phyloP scores from a whole-genome alignment of 2,888 invertebrate species.

The Neelides folsomi region DNA sequence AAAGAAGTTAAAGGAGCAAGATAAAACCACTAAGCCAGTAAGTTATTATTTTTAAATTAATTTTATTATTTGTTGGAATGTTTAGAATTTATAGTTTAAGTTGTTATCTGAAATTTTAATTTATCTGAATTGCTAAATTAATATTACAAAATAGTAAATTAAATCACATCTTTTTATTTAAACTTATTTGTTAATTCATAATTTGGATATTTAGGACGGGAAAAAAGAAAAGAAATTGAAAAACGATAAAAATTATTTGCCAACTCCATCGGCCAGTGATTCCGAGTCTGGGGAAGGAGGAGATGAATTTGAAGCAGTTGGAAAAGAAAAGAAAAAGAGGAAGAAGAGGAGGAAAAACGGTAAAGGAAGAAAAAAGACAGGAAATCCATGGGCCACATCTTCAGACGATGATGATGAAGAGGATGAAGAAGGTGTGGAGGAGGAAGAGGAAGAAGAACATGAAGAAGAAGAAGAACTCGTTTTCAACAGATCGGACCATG shows the following conservation, averaged over 20 bases:
- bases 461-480: conserved; percentile 40
- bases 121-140: no score
- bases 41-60: conserved; percentile 2
- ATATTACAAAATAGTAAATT: no score
- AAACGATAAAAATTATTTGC: conserved; percentile 15
- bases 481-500: conserved; percentile 67
- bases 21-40: conserved; percentile 3
- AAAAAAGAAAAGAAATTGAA: conserved; percentile 5
- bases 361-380: conserved; percentile 6
- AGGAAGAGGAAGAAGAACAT: conserved; percentile 40
- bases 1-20: conserved; percentile 29
- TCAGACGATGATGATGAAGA: conserved; percentile 33
- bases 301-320: conserved; percentile 33
- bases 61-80: conserved; percentile 3
- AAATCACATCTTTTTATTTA: no score
- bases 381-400: conserved; percentile 21
- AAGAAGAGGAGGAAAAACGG: conserved; percentile 8
- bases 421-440: conserved; percentile 41
- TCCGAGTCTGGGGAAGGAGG: conserved; percentile 40
- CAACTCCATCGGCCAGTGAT: conserved; percentile 21
- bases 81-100: no score
- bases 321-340: conserved; percentile 8
- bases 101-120: no score
- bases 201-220: neutral
- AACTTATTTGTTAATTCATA: no score